phyloP scores from a whole-genome alignment of 2,113 vertebrate species.

The Phalacrocorax aristotelis region DNA sequence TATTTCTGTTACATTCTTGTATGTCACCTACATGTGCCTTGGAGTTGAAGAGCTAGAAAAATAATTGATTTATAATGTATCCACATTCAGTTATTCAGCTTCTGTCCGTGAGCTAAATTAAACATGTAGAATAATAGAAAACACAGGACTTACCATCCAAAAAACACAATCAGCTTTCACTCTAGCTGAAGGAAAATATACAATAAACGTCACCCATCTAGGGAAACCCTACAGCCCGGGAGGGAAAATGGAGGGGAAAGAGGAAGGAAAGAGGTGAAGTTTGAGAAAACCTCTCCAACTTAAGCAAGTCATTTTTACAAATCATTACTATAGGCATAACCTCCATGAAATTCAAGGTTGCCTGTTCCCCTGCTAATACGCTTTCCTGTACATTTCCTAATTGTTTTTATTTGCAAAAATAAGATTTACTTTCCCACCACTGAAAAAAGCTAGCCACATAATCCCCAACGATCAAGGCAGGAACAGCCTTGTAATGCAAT shows the following conservation, averaged over 20 bases:
- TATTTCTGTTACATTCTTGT: not conserved
- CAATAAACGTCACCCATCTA: not conserved
- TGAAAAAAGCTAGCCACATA: not conserved
- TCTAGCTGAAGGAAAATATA: not conserved
- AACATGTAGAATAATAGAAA: constrained; percentile 1
- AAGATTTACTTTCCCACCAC: not conserved
- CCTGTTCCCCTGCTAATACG: not conserved
- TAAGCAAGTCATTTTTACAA: not conserved
- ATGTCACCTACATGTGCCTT: not conserved
- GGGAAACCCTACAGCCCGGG: not conserved
- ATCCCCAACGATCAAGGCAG: not conserved
- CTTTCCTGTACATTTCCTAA: not conserved
- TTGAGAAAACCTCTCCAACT: not conserved
- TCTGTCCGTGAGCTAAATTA: constrained; percentile 27
- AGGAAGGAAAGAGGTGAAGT: not conserved
- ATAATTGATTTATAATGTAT: not conserved
- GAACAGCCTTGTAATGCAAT: not conserved
- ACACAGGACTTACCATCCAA: not conserved
- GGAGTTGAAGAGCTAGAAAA: not conserved
- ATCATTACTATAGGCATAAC: not conserved
- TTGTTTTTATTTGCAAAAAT: not conserved
- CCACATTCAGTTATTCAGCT: not conserved
- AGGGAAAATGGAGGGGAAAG: not conserved
- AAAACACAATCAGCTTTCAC: not conserved
- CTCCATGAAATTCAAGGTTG: not conserved